Evolutionary conservation across 2,888 invertebrate species (phyloP).

Genomic region (Acanthococcus lagerstroemiae): DNA sequence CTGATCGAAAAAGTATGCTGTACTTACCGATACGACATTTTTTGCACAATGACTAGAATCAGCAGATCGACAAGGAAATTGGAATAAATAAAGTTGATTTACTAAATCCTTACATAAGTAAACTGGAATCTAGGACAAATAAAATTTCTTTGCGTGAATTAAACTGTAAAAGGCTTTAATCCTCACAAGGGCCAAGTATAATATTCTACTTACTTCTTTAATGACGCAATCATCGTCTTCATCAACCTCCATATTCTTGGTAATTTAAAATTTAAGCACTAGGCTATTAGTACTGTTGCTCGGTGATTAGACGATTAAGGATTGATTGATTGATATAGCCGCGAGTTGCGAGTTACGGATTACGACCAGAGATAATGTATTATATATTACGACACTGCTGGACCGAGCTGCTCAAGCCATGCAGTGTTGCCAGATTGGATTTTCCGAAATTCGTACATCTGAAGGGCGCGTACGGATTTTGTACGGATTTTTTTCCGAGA

Average conservation of each 20-base stretch:
- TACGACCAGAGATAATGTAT: too few relatives aligned
- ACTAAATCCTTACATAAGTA: constrained; percentile 9
- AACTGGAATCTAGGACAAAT: constrained; percentile 10
- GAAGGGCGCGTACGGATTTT: too few relatives aligned
- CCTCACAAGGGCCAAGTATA: too few relatives aligned
- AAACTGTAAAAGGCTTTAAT: neutral
- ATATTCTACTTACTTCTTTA: neutral
- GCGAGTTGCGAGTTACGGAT: too few relatives aligned
- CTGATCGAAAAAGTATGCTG: neutral
- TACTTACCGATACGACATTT: constrained; percentile 7
- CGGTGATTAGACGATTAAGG: too few relatives aligned
- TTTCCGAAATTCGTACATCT: too few relatives aligned
- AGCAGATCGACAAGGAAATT: constrained; percentile 13
- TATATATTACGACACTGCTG: too few relatives aligned
- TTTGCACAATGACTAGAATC: neutral
- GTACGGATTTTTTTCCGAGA: too few relatives aligned
- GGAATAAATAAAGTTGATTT: constrained; percentile 14
- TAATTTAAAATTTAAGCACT: too few relatives aligned
- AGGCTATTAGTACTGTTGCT: too few relatives aligned
- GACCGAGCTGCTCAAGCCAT: too few relatives aligned
- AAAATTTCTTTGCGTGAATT: neutral
- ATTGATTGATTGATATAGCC: neutral
- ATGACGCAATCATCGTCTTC: neutral
- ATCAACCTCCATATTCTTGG: neutral
- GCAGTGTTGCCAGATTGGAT: too few relatives aligned